These are phyloP conservation scores for Lepidurus apus DNA, from an alignment of 1,140 invertebrate species.

Conservation along the genomic window DNA sequence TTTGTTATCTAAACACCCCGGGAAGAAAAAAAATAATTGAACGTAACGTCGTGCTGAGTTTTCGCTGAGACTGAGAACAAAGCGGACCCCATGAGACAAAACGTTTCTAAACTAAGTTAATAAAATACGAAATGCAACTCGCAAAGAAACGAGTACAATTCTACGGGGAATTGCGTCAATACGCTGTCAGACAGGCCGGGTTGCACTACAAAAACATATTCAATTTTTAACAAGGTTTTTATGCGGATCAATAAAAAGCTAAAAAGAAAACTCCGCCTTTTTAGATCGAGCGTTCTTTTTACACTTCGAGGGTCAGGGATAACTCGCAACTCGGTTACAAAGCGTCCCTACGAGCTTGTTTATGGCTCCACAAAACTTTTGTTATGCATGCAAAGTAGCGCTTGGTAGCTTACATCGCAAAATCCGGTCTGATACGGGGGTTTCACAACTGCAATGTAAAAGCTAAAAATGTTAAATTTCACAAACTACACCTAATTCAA, in stretches of 20 bases:
- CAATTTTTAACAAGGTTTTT: constrained; percentile 6
- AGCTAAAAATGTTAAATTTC: background rate
- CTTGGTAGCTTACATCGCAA: background rate
- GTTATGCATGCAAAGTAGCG: background rate
- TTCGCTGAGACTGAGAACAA: too few relatives aligned
- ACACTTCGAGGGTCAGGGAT: background rate
- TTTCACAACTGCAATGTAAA: background rate
- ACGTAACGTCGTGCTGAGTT: background rate
- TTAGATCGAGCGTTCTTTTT: background rate
- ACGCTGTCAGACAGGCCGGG: background rate
- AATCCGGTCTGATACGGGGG: background rate
- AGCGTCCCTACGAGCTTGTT: background rate
- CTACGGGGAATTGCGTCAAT: background rate
- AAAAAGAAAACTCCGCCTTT: background rate
- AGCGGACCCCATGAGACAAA: too few relatives aligned
- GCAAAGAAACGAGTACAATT: background rate
- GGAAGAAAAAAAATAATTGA: background rate
- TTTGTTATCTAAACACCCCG: background rate
- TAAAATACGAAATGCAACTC: too few relatives aligned
- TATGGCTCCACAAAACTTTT: background rate
- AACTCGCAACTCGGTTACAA: background rate
- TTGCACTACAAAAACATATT: background rate
- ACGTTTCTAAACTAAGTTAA: too few relatives aligned
- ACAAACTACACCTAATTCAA: background rate
- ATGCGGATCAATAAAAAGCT: background rate